Evolutionary conservation across 1,140 invertebrate species (phyloP).

Genomic region (Linepithema humile): DNA sequence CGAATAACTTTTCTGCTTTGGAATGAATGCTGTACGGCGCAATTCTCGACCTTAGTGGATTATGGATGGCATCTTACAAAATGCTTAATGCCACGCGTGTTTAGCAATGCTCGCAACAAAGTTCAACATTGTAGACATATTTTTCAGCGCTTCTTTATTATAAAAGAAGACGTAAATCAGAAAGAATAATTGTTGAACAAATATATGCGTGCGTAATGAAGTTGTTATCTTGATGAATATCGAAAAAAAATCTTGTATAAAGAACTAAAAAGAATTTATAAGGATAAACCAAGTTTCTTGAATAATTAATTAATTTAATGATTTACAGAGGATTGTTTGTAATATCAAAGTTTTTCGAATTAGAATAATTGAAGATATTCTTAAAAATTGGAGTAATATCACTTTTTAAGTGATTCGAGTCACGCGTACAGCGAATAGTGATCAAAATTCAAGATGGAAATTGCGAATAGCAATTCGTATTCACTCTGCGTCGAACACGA

Average conservation of each 20-base stretch:
- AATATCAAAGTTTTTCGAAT: too few species aligned
- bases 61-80: not conserved
- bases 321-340: too few species aligned
- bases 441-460: not conserved
- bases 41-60: not conserved
- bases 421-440: not conserved
- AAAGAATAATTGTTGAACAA: not conserved
- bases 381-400: too few species aligned
- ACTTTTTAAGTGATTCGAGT: too few species aligned
- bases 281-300: too few species aligned
- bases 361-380: too few species aligned
- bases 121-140: not conserved
- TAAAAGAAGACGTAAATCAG: not conserved
- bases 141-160: not conserved
- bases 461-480: not conserved
- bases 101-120: not conserved
- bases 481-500: not conserved
- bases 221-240: too few species aligned
- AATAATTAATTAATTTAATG: too few species aligned
- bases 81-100: not conserved
- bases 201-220: too few species aligned
- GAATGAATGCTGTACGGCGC: not conserved
- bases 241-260: too few species aligned
- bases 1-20: conserved; percentile 16
- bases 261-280: too few species aligned